Base-by-base conservation (phyloP, 2,113 vertebrate genomes). In the Tetraodon nigroviridis region DNA sequence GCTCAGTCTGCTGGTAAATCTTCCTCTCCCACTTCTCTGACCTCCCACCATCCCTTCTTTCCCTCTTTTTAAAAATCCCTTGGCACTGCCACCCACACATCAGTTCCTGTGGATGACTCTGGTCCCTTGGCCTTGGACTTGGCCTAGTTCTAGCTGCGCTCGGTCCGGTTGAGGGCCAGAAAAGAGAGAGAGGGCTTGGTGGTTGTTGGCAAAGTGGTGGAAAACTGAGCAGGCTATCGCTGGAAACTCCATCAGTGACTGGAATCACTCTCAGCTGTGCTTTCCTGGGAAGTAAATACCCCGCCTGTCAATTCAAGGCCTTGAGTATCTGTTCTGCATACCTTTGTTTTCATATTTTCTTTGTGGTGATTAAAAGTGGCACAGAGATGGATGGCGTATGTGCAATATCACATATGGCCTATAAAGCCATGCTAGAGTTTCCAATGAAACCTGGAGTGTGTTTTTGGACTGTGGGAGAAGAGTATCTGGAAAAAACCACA, bases 221-320 rank as follows among this genome's bases (percentile, higher is more conserved):
- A 85, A 84, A 89, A 80, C 74, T 79, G 80, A 89, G 82, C 81
- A 71, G 80, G 72, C 61, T 79, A 82, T 85, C 46, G 3, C 85
- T 90, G 89, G 89, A 90, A 89, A 90, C 76, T 88, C 83, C 85
- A 90, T 89, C 85, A 91, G 81, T 60, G 71, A 59, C 75, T 57
- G 87, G 24, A 90, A 89, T 89, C 84, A 84, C 81, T 76, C 81
- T 87, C 84, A 84, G 80, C 78, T 87, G 85, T 21, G 49, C 69
- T 69, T 79, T 37, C 56, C 58, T 62, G 69, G 73, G 75, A 78
- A 73, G 49, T 73, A 22, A 74, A 72, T 67, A 60, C 15, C 67
- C 69, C 67, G 71, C 54, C 49, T 68, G 72, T n/a, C 64, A 79
- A 64, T 84, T 79, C 46, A 29, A 69, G 58, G 57, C 69, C 58